Evolutionary conservation across 2,888 invertebrate genomes (phyloP).

Genomic region (Uropetala carovei): DNA sequence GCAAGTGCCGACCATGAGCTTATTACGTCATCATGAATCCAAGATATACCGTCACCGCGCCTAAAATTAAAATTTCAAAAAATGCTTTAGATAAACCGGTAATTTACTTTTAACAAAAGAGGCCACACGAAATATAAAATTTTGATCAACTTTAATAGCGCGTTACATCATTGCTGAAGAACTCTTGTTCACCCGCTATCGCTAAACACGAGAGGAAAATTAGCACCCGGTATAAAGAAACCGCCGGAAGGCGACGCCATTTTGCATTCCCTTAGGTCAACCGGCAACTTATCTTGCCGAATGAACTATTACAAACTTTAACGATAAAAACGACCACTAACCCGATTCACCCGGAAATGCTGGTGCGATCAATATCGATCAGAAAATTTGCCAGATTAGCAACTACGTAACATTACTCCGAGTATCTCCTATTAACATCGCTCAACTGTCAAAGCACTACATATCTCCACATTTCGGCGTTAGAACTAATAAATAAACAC

Average conservation of each 20-base stretch:
- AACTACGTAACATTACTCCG: neutral
- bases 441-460: neutral
- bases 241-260: slow-evolving; percentile 2
- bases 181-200: too few species aligned
- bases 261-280: neutral
- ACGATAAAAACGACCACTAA: too few species aligned
- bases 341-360: too few species aligned
- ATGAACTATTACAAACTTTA: too few species aligned
- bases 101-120: too few species aligned
- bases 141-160: too few species aligned
- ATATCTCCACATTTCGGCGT: neutral
- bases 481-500: neutral
- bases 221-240: neutral
- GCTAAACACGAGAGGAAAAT: neutral
- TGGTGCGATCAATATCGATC: too few species aligned
- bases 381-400: too few species aligned
- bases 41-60: neutral
- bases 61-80: neutral
- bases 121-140: too few species aligned
- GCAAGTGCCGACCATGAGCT: neutral
- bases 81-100: neutral
- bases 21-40: slow-evolving; percentile 14
- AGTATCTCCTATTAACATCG: neutral
- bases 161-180: too few species aligned
- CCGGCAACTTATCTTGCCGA: neutral